Evolutionary conservation across 2,888 invertebrate genomes (phyloP), one percentile per base, ranked within the genome.

Genomic region (Heliconius charithonia): DNA sequence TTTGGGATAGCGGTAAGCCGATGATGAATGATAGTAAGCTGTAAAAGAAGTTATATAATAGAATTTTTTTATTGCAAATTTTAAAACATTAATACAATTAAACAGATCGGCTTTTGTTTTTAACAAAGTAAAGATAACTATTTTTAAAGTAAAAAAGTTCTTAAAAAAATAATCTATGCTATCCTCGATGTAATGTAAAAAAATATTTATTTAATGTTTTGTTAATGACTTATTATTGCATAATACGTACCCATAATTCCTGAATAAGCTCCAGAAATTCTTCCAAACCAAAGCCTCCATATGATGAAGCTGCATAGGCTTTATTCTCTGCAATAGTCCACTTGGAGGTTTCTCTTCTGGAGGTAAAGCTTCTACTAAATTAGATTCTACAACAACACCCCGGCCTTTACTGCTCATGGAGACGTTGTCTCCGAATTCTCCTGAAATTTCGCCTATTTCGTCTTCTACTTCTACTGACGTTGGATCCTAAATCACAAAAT

Each of bases 241-340:
- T 19, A 71, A 32, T 29, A 71, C 59, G 22, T 59, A 51, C 97
- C 97, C 97, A 82, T 97, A 96, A 91, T 98, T 98, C 85, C 98
- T 96, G 95, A 97, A 96, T 95, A 98, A 96, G 96, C 98, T 97
- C 76, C 98, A 94, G 86, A 97, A 97, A 89, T 98, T 98, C 90
- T 98, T 98, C 97, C 98, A 98, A 70, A 98, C 96, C 32, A 98
- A 91, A 0, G 98, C 98, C 84, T 96, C 96, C 97, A 98, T 97
- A 85, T 97, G 97, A 86, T 96, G 94, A 82, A 95, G 92, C 84
- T 97, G 95, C 91, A 97, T 95, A 63, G 97, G 96, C 89, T 96
- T 96, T 73, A 96, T 92, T 81, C 95, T 94, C 81, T 97, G 96
- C 83, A 94, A 92, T 75, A 95, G 94, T 0, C 93, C 93, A 29